phyloP scores from a whole-genome alignment of 2,113 vertebrate species.

The Microcebus griseorufus region DNA sequence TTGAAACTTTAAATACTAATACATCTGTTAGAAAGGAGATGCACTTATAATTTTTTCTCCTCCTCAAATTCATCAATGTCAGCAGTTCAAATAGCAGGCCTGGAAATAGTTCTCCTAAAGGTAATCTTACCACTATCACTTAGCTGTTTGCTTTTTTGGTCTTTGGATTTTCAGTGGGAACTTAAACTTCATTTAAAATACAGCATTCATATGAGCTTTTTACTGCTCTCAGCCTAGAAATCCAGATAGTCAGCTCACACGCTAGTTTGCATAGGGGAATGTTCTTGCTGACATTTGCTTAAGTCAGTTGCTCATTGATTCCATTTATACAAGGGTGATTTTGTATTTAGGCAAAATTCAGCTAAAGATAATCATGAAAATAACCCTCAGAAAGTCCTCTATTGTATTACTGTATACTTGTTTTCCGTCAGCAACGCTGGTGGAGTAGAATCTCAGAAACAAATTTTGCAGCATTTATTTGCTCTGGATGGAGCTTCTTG shows the following conservation, averaged over 20 bases:
- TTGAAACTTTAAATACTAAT: background rate
- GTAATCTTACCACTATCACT: background rate
- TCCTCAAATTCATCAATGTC: background rate
- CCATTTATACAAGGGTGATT: background rate
- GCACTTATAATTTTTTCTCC: background rate
- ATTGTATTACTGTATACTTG: background rate
- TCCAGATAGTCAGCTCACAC: background rate
- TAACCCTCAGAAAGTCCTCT: background rate
- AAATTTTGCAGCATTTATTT: background rate
- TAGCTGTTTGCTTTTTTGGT: background rate
- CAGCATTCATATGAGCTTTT: fast-evolving
- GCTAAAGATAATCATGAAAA: background rate
- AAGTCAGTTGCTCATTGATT: background rate
- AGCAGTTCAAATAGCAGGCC: background rate
- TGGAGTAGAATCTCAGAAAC: background rate
- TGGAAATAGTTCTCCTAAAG: background rate
- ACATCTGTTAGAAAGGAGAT: background rate
- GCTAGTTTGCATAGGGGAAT: too few species aligned
- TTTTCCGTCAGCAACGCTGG: background rate
- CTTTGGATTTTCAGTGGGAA: background rate
- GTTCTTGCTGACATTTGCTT: background rate
- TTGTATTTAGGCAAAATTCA: slow-evolving; percentile 16
- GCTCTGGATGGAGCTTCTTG: background rate
- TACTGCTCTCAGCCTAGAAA: background rate
- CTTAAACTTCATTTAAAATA: background rate